Base-by-base conservation (phyloP, 2,113 vertebrate species). In the Trichomycterus rosablanca region DNA sequence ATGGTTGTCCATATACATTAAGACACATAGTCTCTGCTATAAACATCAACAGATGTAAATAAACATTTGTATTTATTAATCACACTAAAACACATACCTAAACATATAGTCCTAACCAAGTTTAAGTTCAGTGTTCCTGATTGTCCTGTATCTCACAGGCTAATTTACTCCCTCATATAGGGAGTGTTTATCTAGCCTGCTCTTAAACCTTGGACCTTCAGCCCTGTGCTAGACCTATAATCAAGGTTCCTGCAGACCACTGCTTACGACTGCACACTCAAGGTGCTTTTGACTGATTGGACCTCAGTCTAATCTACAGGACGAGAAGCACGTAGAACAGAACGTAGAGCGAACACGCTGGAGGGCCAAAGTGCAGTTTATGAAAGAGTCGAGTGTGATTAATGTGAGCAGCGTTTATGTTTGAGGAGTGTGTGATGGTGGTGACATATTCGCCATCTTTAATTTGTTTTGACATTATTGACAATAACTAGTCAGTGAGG, bases 241-340 rank as follows among this genome's bases (percentile, higher is more conserved):
- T 52, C 54, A 34, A 51, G 55, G 34, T 22, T 58, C 58, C 52
- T 51, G 37, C 39, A 30, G 50, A 49, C 15, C 18, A 30, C 26
- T 30, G 12, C 22, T 40, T 37, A 48, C 23, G 55, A 59, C 30
- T 44, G 46, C 54, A 66, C 60, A 63, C n/a, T 50, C 35, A 51
- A 66, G 34, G 45, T 58, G 44, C 24, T 66, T 63, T 66, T 30
- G 37, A 59, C 37, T 52, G 46, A 66, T 52, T 51, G 64, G 59
- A 55, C 7, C 39, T 35, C 20, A 26, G 45, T 59, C 45, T 66
- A 55, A 58, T 58, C 54, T 66, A 66, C 46, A 42, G 32, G 15
- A 9, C 6, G 14, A 40, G 53, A 49, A 57, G 19, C 35, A 32
- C 35, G 39, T 51, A 51, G 14, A 48, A 53, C 49, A 23, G 64